Base-by-base conservation (phyloP, 2,888 invertebrate genomes). In the Phyto melanocephala region DNA sequence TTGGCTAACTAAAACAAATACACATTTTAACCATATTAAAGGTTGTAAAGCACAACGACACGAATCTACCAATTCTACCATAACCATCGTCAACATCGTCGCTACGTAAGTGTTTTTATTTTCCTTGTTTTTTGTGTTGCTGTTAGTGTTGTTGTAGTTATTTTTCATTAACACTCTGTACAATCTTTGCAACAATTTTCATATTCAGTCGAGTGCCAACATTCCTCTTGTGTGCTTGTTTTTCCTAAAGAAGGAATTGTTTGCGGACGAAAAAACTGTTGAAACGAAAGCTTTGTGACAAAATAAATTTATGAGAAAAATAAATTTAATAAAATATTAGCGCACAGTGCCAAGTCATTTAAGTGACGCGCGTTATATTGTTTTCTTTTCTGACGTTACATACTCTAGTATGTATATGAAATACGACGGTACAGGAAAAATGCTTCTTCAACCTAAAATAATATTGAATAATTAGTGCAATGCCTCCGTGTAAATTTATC, bases 171-270 rank as follows among this genome's bases (percentile, higher is more conserved):
- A 35, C 58, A 81, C 74, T 68, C 15, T 56, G 74, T 35, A 74
- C 50, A 54, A 24, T 74, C 22, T 60, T 35, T 13, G 28, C 62
- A 63, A 63, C 17, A 74, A 50, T 24, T 58, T 68, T 63, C 56
- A 40, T 24, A n/a, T 74, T 81, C 63, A 81, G 81, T 81, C 68
- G 63, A 65, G 70, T 70, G 68, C 78, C 70, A 74, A 81, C 81
- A 75, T 68, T 78, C 78, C 70, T 58, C 63, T 58, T 40, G 74
- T 56, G 74, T 60, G 70, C 42, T 81, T 58, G 77, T 10, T 37
- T 68, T 15, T 22, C 20, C 45, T 15, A 17, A 24, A 40, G 33
- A 20, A 62, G 35, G 58, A 37, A 7, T 17, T 33, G 6, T 22
- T 20, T n/a, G 6, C 15, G 20, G 45, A 50, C 56, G 47, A 35